Evolutionary conservation across 2,888 invertebrate genomes (phyloP).

Genomic region (Eupithecia centaureata): DNA sequence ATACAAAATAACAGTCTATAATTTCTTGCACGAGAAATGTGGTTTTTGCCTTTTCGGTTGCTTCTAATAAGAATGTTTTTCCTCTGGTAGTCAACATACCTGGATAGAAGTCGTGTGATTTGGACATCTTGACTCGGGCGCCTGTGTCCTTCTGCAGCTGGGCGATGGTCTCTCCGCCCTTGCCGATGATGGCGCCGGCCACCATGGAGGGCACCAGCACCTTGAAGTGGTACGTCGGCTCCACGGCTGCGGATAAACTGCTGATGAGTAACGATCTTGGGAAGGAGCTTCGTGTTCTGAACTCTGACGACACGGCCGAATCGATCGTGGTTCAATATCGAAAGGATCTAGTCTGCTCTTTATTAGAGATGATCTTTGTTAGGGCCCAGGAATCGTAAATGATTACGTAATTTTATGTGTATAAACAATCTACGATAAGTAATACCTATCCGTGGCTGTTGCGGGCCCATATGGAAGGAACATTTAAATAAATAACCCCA

Average conservation of each 20-base stretch:
- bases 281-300: slow-evolving; percentile 52
- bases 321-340: slow-evolving; percentile 21
- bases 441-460: slow-evolving; percentile 44
- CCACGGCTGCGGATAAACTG: slow-evolving; percentile 85
- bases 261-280: slow-evolving; percentile 42
- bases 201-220: slow-evolving; percentile 98
- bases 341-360: not conserved
- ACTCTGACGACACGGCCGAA: slow-evolving; percentile 13
- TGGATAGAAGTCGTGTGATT: slow-evolving; percentile 99
- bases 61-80: not conserved
- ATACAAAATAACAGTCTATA: slow-evolving; percentile 12
- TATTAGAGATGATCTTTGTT: slow-evolving; percentile 4
- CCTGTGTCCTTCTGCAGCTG: slow-evolving; percentile 98
- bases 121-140: slow-evolving; percentile 99
- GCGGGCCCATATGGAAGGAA: slow-evolving; percentile 43
- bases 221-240: slow-evolving; percentile 97
- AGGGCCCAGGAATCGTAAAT: slow-evolving; percentile 31
- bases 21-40: slow-evolving; percentile 12
- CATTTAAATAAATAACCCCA: slow-evolving; percentile 34
- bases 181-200: slow-evolving; percentile 99
- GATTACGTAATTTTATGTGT: slow-evolving; percentile 17
- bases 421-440: slow-evolving; percentile 36
- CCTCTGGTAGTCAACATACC: slow-evolving; percentile 85
- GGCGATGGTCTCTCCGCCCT: slow-evolving; percentile 99
- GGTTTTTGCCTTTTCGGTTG: not conserved